phyloP scores from a whole-genome alignment of 2,888 invertebrate genomes.

The Cephus pulcher region DNA sequence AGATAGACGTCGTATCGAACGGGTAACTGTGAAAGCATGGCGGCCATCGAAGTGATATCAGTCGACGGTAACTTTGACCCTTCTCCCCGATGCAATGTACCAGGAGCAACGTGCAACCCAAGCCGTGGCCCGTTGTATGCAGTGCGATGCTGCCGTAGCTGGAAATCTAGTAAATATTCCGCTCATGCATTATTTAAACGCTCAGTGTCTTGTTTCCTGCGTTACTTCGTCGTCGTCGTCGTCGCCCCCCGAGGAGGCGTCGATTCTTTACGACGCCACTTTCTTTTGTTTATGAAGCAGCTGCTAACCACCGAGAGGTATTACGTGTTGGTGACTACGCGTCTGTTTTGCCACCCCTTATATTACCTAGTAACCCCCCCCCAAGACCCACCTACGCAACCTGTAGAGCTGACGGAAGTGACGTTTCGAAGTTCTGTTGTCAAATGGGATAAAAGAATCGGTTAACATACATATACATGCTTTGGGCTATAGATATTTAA shows the following conservation, averaged over 20 bases:
- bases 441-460: background rate
- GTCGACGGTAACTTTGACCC: background rate
- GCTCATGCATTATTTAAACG: slow-evolving; percentile 60
- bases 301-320: slow-evolving; percentile 23
- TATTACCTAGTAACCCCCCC: background rate
- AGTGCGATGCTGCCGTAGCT: background rate
- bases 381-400: background rate
- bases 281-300: slow-evolving; percentile 51
- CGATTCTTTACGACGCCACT: slow-evolving; percentile 52
- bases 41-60: background rate
- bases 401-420: background rate
- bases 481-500: background rate
- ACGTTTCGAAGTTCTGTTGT: background rate
- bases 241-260: slow-evolving; percentile 4
- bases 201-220: slow-evolving; percentile 53
- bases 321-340: slow-evolving; percentile 27
- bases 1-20: background rate
- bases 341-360: background rate
- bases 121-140: background rate
- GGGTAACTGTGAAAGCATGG: background rate
- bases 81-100: background rate
- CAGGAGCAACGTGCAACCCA: background rate
- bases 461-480: background rate
- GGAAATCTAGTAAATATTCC: slow-evolving; percentile 46
- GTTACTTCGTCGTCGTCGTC: slow-evolving; percentile 29